Base-by-base conservation (phyloP, 2,113 vertebrate species). In the Arenaria interpres region DNA sequence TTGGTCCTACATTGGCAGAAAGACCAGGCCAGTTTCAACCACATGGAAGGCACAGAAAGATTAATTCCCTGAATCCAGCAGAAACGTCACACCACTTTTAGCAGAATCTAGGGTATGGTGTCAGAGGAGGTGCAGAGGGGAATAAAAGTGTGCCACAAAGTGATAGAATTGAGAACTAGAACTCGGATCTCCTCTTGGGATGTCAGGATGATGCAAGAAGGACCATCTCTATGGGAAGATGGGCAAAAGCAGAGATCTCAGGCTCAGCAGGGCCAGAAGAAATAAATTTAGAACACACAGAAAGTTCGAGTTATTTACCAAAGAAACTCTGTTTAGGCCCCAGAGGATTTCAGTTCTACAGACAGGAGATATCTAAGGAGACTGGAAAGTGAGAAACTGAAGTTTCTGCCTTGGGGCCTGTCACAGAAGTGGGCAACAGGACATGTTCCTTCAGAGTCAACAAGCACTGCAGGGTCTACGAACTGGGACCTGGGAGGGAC, bases 381-480 rank as follows among this genome's bases (percentile, higher is more conserved):
- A 51, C 48, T 20, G 56, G 48, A 19, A 73, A 68, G 20, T 11
- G 60, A 63, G 19, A 53, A 84, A 60, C 54, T 21, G 3, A 3
- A 33, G 28, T 27, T 71, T 46, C n/a, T 50, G 25, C 64, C 46
- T 19, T 37, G 79, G 43, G 45, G 23, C 23, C 30, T 9, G 32
- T 25, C 33, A 39, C 68, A 13, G 54, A 59, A 39, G 20, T 33
- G 41, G 33, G 13, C 66, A 72, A 35, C 11, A 4, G 33, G 15
- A 32, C 51, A 33, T 30, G 33, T 43, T 16, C 33, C 39, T 30
- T 39, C 50, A 24, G 53, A 35, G 50, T 2, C 62, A 41, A 25
- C n/a, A 23, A 46, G 25, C 13, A 7, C 37, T 8, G n/a, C n/a
- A 33, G 43, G 2, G 1, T 6, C 46, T 27, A n/a, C 0, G 1